Percentiles rank a stretch among this genome's conserved stretches.
phyloP scores from a whole-genome alignment of 2,797 vertebrate species.

The Clarias platycephalus region DNA sequence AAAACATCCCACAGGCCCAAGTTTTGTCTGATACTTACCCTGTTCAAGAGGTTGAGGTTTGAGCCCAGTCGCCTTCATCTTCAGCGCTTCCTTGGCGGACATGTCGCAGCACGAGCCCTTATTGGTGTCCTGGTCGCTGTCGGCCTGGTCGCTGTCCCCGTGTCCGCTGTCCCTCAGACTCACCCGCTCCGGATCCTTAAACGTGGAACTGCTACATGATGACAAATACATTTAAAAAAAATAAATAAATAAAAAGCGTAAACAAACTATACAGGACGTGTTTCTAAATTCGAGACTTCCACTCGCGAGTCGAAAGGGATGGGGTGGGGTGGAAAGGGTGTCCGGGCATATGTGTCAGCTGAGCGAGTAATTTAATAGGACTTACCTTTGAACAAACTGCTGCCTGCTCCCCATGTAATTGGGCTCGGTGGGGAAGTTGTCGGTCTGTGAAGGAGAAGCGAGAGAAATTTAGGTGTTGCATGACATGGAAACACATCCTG shows the following conservation, averaged over 20 bases:
- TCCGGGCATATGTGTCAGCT: slow-evolving; percentile 74
- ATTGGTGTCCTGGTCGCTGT: slow-evolving; percentile 99
- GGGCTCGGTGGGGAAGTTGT: slow-evolving; percentile 99
- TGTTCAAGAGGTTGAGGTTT: slow-evolving; percentile 93
- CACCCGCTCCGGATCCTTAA: slow-evolving; percentile 98
- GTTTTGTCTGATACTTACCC: slow-evolving; percentile 75
- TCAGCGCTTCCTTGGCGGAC: slow-evolving; percentile 98
- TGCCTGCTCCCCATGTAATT: slow-evolving; percentile 99
- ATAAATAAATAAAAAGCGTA: not conserved
- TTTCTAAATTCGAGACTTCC: slow-evolving; percentile 64
- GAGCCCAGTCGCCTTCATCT: slow-evolving; percentile 93
- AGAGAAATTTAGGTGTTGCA: slow-evolving; percentile 82
- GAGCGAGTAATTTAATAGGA: slow-evolving; percentile 83
- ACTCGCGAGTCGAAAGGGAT: slow-evolving; percentile 60
- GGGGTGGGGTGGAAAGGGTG: slow-evolving; percentile 57
- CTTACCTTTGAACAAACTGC: slow-evolving; percentile 99
- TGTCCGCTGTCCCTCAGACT: slow-evolving; percentile 99
- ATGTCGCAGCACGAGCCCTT: slow-evolving; percentile 99
- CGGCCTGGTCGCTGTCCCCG: slow-evolving; percentile 98
- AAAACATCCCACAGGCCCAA: too few relatives aligned
- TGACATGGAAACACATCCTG: slow-evolving; percentile 82
- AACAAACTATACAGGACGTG: slow-evolving; percentile 8
- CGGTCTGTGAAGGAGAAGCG: slow-evolving; percentile 93
- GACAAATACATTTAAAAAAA: slow-evolving; percentile 40
- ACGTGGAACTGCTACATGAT: slow-evolving; percentile 90